Base-by-base conservation (phyloP, 2,113 vertebrate species). In the Apistogramma diplotaenia region DNA sequence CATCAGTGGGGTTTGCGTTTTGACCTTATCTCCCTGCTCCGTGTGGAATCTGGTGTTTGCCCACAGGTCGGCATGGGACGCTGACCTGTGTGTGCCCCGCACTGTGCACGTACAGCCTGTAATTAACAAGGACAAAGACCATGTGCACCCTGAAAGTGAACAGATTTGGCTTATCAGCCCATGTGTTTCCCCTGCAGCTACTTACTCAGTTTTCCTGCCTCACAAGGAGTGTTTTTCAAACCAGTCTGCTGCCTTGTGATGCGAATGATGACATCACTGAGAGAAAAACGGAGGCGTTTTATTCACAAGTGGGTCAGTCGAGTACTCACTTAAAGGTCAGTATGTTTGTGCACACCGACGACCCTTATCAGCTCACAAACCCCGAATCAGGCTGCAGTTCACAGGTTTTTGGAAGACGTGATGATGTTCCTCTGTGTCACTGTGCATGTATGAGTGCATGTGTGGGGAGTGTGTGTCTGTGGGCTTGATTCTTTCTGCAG, bases 111-210 rank as follows among this genome's bases (percentile, higher is more conserved):
- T 31, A 65, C 33, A 65, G 53, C 23, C 57, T 40, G 62, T 18
- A 78, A 19, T 71, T n/a, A 57, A 78, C 33, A 43, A 54, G 21
- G 83, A 54, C 60, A 71, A 53, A 74, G 58, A 33, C 23, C 18
- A 12, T 59, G 49, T 82, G 79, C 87, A 51, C 33, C 54, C 54
- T 21, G 46, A 71, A 67, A 67, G 25, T 23, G 53, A 78, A 77
- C 59, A 76, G 49, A 74, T 54, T 21, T 13, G 23, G 40, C 21
- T 55, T 51, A 58, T 56, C 57, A 43, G 31, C 61, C 29, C 89
- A 87, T 83, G 76, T 75, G 82, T 81, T 90, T 79, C 29, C 79
- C 85, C 62, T 13, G 15, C 4, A 57, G 82, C 62, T 57, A 61
- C 37, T 46, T 62, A 23, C 4, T 3, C 60, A 70, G 46, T 60